Conservation (phyloP, 2,113 vertebrate species). For the Nothobranchius furzeri region DNA sequence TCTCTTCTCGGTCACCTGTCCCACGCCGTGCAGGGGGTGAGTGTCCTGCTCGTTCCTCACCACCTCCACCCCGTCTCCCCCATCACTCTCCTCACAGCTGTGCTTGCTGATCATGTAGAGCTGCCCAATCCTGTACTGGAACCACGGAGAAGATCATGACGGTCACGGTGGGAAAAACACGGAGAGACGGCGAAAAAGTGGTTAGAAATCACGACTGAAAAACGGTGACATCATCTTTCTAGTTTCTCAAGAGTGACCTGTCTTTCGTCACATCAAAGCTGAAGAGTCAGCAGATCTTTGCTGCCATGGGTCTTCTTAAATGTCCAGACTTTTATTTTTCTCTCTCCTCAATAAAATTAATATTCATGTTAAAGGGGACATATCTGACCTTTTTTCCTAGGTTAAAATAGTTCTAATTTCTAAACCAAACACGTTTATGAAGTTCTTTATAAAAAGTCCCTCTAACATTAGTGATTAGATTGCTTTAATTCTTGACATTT, state of each 20-base stretch:
- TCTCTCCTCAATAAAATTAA: no score
- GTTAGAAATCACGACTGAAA: background rate
- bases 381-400: no score
- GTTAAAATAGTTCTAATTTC: no score
- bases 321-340: no score
- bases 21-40: slow-evolving; percentile 83
- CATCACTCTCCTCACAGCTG: slow-evolving; percentile 88
- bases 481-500: no score
- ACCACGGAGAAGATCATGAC: slow-evolving; percentile 13
- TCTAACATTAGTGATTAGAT: no score
- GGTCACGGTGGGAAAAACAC: background rate
- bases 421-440: no score
- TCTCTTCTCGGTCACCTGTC: slow-evolving; percentile 90
- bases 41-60: slow-evolving; percentile 83
- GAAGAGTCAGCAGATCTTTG: no score
- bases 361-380: no score
- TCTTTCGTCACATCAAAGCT: background rate
- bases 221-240: background rate
- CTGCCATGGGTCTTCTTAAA: no score
- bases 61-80: slow-evolving; percentile 90
- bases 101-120: slow-evolving; percentile 96
- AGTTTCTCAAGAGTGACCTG: background rate
- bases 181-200: background rate
- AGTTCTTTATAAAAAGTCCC: no score
- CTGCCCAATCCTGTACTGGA: slow-evolving; percentile 88